A percentile compares a stretch with the other conserved stretches of the same genome.
These are phyloP conservation scores for Porphyrio hochstetteri DNA, from an alignment of 2,113 vertebrate genomes.

Conservation along the genomic window DNA sequence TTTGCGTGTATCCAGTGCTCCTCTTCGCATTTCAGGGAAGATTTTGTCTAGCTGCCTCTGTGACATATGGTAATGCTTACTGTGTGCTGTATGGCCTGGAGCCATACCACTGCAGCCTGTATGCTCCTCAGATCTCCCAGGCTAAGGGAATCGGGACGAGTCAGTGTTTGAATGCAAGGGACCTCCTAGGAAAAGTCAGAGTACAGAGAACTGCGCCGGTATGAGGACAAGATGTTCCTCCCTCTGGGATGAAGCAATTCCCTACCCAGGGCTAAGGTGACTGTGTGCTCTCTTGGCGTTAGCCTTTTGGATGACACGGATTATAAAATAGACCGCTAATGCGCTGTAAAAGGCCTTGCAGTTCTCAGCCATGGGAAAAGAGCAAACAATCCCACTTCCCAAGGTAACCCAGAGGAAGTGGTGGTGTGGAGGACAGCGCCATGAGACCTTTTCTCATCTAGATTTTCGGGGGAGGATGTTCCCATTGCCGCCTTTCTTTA, in stretches of 20 bases:
- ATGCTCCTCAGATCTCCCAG: slow-evolving; percentile 62
- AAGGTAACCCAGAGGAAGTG: slow-evolving; percentile 47
- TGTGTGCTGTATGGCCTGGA: slow-evolving; percentile 59
- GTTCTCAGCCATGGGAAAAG: slow-evolving; percentile 31
- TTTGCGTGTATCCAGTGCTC: not conserved
- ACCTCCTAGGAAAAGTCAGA: slow-evolving; percentile 40
- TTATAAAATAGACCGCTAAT: not conserved
- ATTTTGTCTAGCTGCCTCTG: slow-evolving; percentile 57
- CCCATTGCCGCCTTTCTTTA: not conserved
- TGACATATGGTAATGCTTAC: slow-evolving; percentile 71
- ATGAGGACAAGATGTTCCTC: slow-evolving; percentile 21
- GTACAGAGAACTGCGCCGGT: not conserved
- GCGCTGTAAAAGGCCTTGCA: not conserved
- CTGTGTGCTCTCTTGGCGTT: not conserved
- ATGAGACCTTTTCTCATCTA: not conserved
- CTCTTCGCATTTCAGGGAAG: slow-evolving; percentile 22
- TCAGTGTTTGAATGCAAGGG: not conserved
- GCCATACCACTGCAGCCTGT: slow-evolving; percentile 67
- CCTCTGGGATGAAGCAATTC: not conserved
- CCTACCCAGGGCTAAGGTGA: not conserved
- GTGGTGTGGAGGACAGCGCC: not conserved
- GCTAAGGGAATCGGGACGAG: slow-evolving; percentile 15
- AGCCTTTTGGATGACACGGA: not conserved
- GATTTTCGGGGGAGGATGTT: rapidly evolving
- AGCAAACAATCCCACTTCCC: not conserved